Evolutionary conservation across 1,140 invertebrate genomes (phyloP), one percentile per base, ranked within the genome.

Genomic region (Streblospio benedicti): DNA sequence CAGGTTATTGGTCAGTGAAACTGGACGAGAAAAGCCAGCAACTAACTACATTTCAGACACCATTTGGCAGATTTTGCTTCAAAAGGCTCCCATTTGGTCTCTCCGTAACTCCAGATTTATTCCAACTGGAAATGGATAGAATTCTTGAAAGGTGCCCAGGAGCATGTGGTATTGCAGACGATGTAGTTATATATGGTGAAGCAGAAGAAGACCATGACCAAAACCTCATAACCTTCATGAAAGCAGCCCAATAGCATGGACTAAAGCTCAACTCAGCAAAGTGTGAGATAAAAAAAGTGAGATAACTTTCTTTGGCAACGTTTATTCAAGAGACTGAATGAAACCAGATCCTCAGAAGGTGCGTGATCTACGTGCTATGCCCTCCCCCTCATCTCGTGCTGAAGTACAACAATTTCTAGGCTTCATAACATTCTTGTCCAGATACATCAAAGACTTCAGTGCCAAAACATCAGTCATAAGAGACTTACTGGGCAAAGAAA

Each of bases 291-390:
- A 31, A 52, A 18, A 62, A 33, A 31, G 18, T 33, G 57, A 68
- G 55, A 61, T 79, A 18, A 63, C 67, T 38, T 78, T 73, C 63
- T 66, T 79, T 44, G 79, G 77, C 4, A 69, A 78, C 55, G 57
- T 70, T 6, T 62, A 80, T 31, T 61, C 67, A 20, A 27, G 54
- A 16, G 55, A 71, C 45, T 74, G 75, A 2, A 53, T 80, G 1
- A 69, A 69, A 38, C 63, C 71, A 31, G 71, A 77, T 38, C 69
- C 68, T 4, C 63, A 65, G 5, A 80, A 79, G 58, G 60, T 78
- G 0, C 59, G 65, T 14, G 72, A 71, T 27, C 72, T 80, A 1
- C 27, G n/a, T 14, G 33, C 62, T 2, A 62, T 70, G 53, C 52
- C 49, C 31, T 47, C 23, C 6, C 67, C 68, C 31, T 33, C 27